These are phyloP conservation scores for Drosophila greeni DNA, from an alignment of 2,888 invertebrate species.

Conservation along the genomic window DNA sequence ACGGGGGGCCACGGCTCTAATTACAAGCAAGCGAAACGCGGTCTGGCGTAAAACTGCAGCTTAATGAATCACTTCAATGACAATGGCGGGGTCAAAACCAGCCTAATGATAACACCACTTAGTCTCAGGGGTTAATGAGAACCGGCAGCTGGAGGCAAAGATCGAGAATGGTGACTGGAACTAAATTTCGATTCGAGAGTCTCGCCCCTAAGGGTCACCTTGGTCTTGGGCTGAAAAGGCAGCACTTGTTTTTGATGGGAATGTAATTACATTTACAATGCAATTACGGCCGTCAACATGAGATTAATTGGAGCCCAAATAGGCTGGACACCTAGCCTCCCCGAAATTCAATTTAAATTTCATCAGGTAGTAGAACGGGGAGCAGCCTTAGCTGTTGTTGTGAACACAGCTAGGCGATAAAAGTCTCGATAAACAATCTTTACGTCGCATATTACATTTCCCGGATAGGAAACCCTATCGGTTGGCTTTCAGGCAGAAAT, in stretches of 20 bases:
- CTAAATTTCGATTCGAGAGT: not conserved
- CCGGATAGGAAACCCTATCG: conserved; percentile 4
- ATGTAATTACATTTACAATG: conserved; percentile 10
- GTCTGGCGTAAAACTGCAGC: conserved; percentile 46
- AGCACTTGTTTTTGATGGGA: conserved; percentile 4
- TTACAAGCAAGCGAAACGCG: conserved; percentile 39
- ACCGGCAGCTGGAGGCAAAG: conserved; percentile 9
- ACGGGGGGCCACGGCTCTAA: conserved; percentile 29
- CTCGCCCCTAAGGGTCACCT: conserved; percentile 10
- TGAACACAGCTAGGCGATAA: not conserved
- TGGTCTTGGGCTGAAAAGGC: not conserved
- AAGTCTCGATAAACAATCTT: not conserved
- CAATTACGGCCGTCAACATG: conserved; percentile 1
- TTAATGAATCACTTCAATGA: conserved; percentile 64
- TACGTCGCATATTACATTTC: conserved; percentile 3
- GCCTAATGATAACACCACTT: conserved; percentile 51
- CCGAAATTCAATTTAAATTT: not conserved
- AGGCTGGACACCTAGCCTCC: not conserved
- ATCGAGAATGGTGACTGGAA: conserved; percentile 17
- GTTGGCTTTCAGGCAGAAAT: not conserved
- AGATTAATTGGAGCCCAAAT: not conserved
- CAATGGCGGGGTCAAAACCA: conserved; percentile 42
- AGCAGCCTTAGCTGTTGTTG: not conserved
- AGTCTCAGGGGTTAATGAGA: conserved; percentile 23
- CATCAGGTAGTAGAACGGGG: too few species aligned